These are phyloP conservation scores for Hippocampus mohnikei DNA, from an alignment of 2,113 vertebrate genomes.

Conservation along the genomic window DNA sequence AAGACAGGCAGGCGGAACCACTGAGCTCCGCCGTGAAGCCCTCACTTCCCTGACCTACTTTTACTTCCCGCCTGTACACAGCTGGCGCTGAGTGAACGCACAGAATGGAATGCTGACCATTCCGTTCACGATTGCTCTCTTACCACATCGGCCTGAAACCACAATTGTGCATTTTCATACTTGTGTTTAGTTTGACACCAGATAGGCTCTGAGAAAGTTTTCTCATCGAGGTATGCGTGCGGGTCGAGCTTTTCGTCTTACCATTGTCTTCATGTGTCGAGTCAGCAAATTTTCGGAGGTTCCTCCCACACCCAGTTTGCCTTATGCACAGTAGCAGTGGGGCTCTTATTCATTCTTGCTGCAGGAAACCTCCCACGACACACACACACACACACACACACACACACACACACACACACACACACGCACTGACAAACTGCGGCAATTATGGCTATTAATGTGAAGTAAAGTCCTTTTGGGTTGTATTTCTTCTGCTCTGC, in stretches of 20 bases:
- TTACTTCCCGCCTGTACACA: slow-evolving; percentile 55
- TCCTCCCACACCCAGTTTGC: slow-evolving; percentile 40
- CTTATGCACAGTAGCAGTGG: slow-evolving; percentile 30
- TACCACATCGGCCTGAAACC: slow-evolving; percentile 34
- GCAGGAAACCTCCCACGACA: slow-evolving; percentile 32
- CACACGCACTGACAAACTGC: slow-evolving; percentile 1
- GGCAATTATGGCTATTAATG: slow-evolving; percentile 42
- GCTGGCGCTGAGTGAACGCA: slow-evolving; percentile 58
- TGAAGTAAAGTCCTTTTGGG: slow-evolving; percentile 33
- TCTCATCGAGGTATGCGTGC: slow-evolving; percentile 13
- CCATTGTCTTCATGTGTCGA: slow-evolving; percentile 26
- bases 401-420: too few relatives aligned
- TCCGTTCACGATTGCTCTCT: slow-evolving; percentile 46
- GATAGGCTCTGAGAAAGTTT: slow-evolving; percentile 23
- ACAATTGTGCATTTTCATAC: slow-evolving; percentile 16
- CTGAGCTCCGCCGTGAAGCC: slow-evolving; percentile 34
- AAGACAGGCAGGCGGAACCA: slow-evolving; percentile 36
- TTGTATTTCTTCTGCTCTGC: slow-evolving; percentile 30
- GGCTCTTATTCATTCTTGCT: slow-evolving; percentile 38
- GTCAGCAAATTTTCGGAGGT: slow-evolving; percentile 51
- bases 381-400: slow-evolving; percentile 8
- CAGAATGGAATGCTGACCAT: slow-evolving; percentile 64
- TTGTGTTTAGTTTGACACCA: slow-evolving; percentile 23
- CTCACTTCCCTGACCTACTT: slow-evolving; percentile 68
- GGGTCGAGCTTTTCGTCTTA: slow-evolving; percentile 19